These are phyloP conservation scores for Chionoecetes opilio DNA, from an alignment of 1,140 invertebrate species.

Conservation along the genomic window DNA sequence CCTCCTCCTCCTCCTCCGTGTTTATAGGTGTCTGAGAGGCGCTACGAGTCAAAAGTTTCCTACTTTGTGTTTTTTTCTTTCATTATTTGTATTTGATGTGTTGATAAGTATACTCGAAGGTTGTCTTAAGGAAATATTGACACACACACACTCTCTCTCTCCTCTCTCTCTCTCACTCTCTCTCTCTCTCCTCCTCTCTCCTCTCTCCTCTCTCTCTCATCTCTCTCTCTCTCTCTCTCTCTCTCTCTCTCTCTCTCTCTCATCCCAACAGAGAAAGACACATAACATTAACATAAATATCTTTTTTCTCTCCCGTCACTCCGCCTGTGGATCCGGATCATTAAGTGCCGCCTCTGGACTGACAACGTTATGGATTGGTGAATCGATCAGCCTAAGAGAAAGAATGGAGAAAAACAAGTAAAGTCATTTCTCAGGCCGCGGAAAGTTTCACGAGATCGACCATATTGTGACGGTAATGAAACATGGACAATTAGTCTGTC, in stretches of 20 bases:
- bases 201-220: neutral
- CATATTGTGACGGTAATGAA: constrained; percentile 63
- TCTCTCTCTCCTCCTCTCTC: neutral
- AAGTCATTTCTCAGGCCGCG: constrained; percentile 29
- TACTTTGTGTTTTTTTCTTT: constrained; percentile 11
- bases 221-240: constrained; percentile 46
- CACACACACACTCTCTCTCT: neutral
- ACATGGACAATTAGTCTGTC: constrained; percentile 59
- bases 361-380: constrained; percentile 61
- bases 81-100: neutral
- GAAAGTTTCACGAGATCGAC: constrained; percentile 49
- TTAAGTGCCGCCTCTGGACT: constrained; percentile 38
- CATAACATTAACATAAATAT: constrained; percentile 37
- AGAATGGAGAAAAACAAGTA: constrained; percentile 41
- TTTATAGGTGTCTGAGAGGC: neutral
- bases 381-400: constrained; percentile 57
- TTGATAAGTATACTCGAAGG: neutral
- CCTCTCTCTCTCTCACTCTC: neutral
- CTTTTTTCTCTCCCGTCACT: neutral
- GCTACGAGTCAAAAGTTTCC: neutral
- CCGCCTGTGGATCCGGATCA: neutral
- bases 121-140: too few relatives aligned
- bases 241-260: constrained; percentile 51
- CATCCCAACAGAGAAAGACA: neutral
- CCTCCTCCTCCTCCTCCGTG: constrained; percentile 2